Conservation (phyloP, 2,797 vertebrate species). For the Carduelis carduelis region DNA sequence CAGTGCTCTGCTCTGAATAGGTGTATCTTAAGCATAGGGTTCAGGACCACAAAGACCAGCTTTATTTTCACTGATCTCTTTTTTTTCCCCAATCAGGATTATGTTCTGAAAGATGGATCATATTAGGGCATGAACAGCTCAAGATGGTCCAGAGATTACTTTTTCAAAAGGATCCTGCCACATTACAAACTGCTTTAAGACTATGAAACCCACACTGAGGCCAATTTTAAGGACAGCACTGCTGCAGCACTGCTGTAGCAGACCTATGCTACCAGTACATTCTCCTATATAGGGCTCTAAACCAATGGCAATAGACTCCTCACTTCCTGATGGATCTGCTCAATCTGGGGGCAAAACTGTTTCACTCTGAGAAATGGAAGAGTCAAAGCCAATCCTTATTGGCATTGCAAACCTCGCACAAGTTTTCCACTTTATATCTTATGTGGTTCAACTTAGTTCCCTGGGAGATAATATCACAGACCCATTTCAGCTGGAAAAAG, state of each 20-base stretch:
- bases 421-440: neutral
- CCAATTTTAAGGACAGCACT: neutral
- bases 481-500: neutral
- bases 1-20: neutral
- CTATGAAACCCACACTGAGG: rapidly evolving
- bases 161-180: neutral
- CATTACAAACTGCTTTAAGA: neutral
- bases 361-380: neutral
- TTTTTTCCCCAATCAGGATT: neutral
- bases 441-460: neutral
- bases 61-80: neutral
- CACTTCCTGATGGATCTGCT: neutral
- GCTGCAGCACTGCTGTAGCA: neutral
- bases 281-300: rapidly evolving
- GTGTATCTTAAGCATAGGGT: neutral
- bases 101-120: neutral
- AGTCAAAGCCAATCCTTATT: neutral
- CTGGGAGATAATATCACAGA: neutral
- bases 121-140: neutral
- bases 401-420: neutral
- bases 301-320: neutral
- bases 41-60: neutral
- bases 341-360: neutral
- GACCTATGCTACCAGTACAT: neutral
- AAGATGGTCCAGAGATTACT: neutral